Evolutionary conservation across 2,797 vertebrate genomes (phyloP).

Genomic region (Pygocentrus nattereri): DNA sequence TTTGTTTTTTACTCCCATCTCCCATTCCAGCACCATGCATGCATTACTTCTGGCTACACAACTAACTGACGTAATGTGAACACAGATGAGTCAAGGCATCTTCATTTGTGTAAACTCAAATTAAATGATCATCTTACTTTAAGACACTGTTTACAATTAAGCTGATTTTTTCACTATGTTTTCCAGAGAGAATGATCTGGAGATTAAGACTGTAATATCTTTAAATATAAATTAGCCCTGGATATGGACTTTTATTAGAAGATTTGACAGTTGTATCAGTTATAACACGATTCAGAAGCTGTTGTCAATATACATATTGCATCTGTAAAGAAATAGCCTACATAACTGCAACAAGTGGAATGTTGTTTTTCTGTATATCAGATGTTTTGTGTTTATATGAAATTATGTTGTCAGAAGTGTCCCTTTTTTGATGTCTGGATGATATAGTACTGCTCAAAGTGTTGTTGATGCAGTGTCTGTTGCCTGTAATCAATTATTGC

Average conservation of each 20-base stretch:
- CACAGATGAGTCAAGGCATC: neutral
- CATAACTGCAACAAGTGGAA: slow-evolving; percentile 52
- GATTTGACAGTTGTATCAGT: neutral
- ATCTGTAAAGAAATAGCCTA: slow-evolving; percentile 42
- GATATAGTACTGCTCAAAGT: slow-evolving; percentile 1
- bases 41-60: neutral
- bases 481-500: slow-evolving; percentile 30
- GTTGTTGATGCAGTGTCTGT: neutral
- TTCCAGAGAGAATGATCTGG: neutral
- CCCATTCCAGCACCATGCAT: neutral
- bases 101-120: neutral
- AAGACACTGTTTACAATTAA: slow-evolving; percentile 2
- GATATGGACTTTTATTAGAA: neutral
- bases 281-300: slow-evolving; percentile 27
- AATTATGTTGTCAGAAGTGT: neutral
- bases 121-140: neutral
- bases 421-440: neutral
- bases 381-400: slow-evolving; percentile 28
- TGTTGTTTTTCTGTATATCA: slow-evolving; percentile 23
- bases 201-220: neutral
- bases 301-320: slow-evolving; percentile 48
- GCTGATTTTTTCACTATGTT: neutral
- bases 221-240: neutral
- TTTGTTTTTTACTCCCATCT: neutral
- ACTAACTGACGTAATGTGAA: neutral